A percentile compares a stretch with the other conserved stretches of the same genome.
Conservation (phyloP, 1,140 invertebrate species). For the Zaprionus nigranus region DNA sequence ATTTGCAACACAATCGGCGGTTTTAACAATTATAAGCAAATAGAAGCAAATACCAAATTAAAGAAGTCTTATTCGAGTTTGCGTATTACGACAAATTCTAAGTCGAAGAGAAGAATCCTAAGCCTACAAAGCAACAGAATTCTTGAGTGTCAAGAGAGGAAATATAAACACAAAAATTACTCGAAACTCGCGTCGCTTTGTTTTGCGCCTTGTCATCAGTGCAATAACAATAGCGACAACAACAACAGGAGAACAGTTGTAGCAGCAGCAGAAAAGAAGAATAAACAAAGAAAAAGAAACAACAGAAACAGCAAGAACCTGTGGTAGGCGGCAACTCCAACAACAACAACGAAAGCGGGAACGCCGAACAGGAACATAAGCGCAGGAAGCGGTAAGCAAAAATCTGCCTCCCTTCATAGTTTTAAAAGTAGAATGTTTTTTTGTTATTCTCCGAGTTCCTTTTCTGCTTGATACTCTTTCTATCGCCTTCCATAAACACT, state of each 20-base stretch:
- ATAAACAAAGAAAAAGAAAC: constrained; percentile 33
- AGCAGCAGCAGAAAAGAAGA: constrained; percentile 20
- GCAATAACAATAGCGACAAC: constrained; percentile 13
- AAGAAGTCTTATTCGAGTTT: constrained; percentile 34
- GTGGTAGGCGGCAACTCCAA: constrained; percentile 6
- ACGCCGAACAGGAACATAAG: constrained; percentile 31
- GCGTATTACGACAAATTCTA: constrained; percentile 43
- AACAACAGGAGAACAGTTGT: neutral
- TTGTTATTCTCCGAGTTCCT: constrained; percentile 28
- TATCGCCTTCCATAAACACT: constrained; percentile 13
- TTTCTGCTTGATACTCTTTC: constrained; percentile 2
- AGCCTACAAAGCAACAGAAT: neutral
- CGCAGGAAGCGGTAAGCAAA: constrained; percentile 68
- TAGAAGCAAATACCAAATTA: constrained; percentile 29
- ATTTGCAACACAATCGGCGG: constrained; percentile 5
- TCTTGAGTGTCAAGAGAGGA: constrained; percentile 17
- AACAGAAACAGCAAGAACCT: constrained; percentile 2
- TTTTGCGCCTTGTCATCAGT: constrained; percentile 15
- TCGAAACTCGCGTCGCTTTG: constrained; percentile 44
- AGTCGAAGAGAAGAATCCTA: constrained; percentile 9
- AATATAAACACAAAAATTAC: constrained; percentile 24
- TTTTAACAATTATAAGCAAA: constrained; percentile 18
- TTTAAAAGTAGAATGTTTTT: constrained; percentile 13
- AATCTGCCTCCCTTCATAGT: constrained; percentile 10
- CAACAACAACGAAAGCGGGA: constrained; percentile 17